Conservation (phyloP, 2,888 invertebrate genomes). For the Polymixis lichenea region DNA sequence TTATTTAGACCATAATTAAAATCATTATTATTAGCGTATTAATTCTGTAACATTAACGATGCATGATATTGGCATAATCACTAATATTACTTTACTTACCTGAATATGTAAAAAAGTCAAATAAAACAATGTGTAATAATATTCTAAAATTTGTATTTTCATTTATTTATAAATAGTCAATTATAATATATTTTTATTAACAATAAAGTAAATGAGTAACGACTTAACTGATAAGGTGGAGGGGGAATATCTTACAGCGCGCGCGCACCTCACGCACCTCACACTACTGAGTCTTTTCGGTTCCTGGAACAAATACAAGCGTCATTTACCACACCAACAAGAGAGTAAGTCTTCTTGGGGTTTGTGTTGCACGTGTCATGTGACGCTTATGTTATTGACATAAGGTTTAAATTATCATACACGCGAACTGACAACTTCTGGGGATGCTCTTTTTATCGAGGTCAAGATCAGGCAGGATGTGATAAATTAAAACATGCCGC, state of each 20-base stretch:
- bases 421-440: not conserved
- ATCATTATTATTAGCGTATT: not conserved
- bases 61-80: not conserved
- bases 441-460: not conserved
- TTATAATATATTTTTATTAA: constrained; percentile 84
- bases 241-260: constrained; percentile 76
- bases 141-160: constrained; percentile 87
- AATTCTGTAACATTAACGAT: not conserved
- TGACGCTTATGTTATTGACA: too few relatives aligned
- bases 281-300: constrained; percentile 90
- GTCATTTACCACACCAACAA: not conserved
- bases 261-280: constrained; percentile 74
- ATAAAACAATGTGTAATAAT: constrained; percentile 65
- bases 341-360: not conserved
- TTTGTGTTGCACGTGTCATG: not conserved
- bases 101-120: constrained; percentile 41
- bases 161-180: constrained; percentile 89
- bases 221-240: constrained; percentile 82
- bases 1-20: not conserved
- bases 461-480: not conserved
- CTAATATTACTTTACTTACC: not conserved
- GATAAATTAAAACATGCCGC: not conserved
- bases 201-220: constrained; percentile 88
- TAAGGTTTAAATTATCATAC: not conserved
- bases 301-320: constrained; percentile 82